These are phyloP conservation scores for Ophthalmolycus amberensis DNA, from an alignment of 2,113 vertebrate genomes.

Conservation along the genomic window DNA sequence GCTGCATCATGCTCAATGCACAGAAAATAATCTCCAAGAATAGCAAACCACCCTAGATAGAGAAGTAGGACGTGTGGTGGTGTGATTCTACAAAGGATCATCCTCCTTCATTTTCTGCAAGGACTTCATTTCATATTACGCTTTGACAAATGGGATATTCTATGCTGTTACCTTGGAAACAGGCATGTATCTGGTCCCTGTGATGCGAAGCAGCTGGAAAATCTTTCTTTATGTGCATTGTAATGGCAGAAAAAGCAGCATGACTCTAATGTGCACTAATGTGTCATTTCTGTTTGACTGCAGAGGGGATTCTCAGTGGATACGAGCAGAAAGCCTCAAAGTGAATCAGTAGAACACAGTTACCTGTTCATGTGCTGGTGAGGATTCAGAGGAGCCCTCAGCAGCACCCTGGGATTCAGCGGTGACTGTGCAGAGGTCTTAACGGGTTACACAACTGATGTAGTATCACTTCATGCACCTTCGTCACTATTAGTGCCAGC, in stretches of 20 bases:
- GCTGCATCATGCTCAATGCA: slow-evolving; percentile 36
- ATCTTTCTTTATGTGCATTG: slow-evolving; percentile 63
- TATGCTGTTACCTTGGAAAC: slow-evolving; percentile 80
- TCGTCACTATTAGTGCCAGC: not conserved
- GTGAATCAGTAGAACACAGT: not conserved
- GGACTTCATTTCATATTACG: slow-evolving; percentile 62
- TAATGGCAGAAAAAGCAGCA: slow-evolving; percentile 68
- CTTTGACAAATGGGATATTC: slow-evolving; percentile 65
- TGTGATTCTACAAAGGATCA: slow-evolving; percentile 53
- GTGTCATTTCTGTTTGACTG: slow-evolving; percentile 51
- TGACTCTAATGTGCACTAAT: slow-evolving; percentile 64
- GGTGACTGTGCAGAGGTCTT: slow-evolving; percentile 35
- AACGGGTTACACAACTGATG: not conserved
- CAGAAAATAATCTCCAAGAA: slow-evolving; percentile 46
- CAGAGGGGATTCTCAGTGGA: slow-evolving; percentile 40
- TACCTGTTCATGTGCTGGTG: slow-evolving; percentile 1
- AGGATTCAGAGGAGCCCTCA: slow-evolving; percentile 29
- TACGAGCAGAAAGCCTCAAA: slow-evolving; percentile 20
- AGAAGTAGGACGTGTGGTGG: slow-evolving; percentile 59
- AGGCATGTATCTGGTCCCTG: slow-evolving; percentile 66
- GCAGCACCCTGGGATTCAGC: not conserved
- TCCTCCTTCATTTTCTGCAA: slow-evolving; percentile 48
- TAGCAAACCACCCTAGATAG: slow-evolving; percentile 45
- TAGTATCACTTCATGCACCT: slow-evolving; percentile 7
- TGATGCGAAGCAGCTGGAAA: slow-evolving; percentile 51